Evolutionary conservation across 30 jellyfish, hydroid and myxozoan genomes (phyloP).

Genomic region (Mastigias papua): DNA sequence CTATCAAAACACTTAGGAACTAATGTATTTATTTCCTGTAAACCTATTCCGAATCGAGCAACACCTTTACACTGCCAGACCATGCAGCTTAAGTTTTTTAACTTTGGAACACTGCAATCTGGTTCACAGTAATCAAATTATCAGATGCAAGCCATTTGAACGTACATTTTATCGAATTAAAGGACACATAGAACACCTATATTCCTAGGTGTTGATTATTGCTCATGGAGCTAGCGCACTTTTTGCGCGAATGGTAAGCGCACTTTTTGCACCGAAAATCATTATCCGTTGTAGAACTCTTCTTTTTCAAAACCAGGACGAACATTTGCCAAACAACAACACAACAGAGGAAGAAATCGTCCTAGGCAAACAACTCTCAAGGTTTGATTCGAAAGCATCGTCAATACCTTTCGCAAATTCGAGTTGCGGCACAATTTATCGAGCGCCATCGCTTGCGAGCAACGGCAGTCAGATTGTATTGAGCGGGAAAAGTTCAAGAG

Average conservation of each 20-base stretch:
- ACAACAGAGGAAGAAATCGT: constrained; percentile 62
- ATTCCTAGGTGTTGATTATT: too few species aligned
- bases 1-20: too few species aligned
- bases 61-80: too few species aligned
- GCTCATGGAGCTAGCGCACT: too few species aligned
- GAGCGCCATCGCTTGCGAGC: constrained; percentile 82
- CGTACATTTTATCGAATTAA: too few species aligned
- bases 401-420: constrained; percentile 84
- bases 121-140: too few species aligned
- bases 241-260: neutral
- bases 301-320: constrained; percentile 60
- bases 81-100: too few species aligned
- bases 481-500: constrained; percentile 60
- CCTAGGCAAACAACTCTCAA: constrained; percentile 63
- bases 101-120: too few species aligned
- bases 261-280: neutral
- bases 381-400: constrained; percentile 82
- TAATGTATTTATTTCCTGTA: too few species aligned
- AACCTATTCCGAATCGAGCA: too few species aligned
- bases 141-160: too few species aligned
- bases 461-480: constrained; percentile 56
- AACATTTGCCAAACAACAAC: constrained; percentile 69
- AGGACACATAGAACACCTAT: too few species aligned
- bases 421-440: constrained; percentile 77
- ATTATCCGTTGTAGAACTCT: constrained; percentile 40